Evolutionary conservation across 2,113 vertebrate species (phyloP).

Genomic region (Camelus dromedarius): DNA sequence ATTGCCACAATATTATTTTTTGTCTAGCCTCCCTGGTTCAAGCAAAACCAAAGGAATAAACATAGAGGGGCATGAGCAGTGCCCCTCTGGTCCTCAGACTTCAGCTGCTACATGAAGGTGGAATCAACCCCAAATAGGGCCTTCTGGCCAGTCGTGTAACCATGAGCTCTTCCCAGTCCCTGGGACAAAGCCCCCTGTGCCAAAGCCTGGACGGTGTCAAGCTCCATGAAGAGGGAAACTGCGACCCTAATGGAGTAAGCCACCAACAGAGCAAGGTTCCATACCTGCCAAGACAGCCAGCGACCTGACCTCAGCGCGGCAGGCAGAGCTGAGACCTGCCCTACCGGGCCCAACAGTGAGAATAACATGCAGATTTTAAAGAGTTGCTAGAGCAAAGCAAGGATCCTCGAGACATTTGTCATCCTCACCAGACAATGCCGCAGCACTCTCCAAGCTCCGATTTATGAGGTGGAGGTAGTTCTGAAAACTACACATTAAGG

Average conservation of each 20-base stretch:
- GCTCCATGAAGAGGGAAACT: neutral
- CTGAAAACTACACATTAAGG: conserved; percentile 24
- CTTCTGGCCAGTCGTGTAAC: neutral
- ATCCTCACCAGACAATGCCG: neutral
- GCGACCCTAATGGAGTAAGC: neutral
- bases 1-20: neutral
- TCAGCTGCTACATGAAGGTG: neutral
- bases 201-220: neutral
- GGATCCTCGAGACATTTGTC: neutral
- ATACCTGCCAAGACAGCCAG: neutral
- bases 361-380: neutral
- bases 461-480: conserved; percentile 70
- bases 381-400: conserved; percentile 61
- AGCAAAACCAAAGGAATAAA: conserved; percentile 2
- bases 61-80: neutral
- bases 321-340: neutral
- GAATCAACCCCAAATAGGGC: neutral
- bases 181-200: neutral
- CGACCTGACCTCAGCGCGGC: neutral
- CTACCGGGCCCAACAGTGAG: neutral
- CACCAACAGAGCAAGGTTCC: neutral
- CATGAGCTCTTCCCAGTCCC: neutral
- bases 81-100: neutral
- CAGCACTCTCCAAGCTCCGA: neutral
- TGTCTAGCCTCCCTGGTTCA: neutral